Conservation (phyloP, 2,797 vertebrate species). For the Florisuga fusca region DNA sequence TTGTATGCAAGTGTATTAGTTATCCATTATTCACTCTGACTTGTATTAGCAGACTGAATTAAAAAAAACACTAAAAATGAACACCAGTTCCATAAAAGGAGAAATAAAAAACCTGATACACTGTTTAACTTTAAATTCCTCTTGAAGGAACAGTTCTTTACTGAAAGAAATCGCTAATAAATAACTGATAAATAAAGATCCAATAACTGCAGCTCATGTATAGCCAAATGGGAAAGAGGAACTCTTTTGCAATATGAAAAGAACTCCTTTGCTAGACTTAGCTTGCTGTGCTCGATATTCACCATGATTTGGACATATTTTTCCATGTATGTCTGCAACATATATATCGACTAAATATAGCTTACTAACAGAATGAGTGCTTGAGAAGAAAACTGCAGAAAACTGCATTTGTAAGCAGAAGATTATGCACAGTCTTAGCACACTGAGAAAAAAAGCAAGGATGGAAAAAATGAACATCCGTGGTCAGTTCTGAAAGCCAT, state of each 20-base stretch:
- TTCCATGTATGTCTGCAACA: neutral
- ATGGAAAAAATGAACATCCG: neutral
- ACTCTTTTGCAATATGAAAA: neutral
- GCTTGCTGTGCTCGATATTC: neutral
- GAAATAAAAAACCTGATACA: neutral
- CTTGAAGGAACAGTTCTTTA: neutral
- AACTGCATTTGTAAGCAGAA: neutral
- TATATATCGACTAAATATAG: neutral
- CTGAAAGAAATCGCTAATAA: neutral
- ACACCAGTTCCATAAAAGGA: neutral
- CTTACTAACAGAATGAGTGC: neutral
- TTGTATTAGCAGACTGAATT: neutral
- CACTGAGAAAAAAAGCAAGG: neutral
- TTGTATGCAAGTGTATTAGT: neutral
- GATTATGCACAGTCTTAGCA: neutral
- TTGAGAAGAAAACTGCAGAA: neutral
- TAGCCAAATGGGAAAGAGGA: neutral
- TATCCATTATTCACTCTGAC: conserved; percentile 5
- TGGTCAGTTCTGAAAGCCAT: neutral
- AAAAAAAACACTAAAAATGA: neutral
- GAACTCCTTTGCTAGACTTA: neutral
- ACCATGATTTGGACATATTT: neutral
- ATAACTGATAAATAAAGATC: neutral
- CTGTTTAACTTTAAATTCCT: neutral
- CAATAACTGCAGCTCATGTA: neutral